A percentile compares a stretch with the other conserved stretches of the same genome.
These are phyloP conservation scores for Fissipunctia ypsillon DNA, from an alignment of 2,888 invertebrate species.

Conservation along the genomic window DNA sequence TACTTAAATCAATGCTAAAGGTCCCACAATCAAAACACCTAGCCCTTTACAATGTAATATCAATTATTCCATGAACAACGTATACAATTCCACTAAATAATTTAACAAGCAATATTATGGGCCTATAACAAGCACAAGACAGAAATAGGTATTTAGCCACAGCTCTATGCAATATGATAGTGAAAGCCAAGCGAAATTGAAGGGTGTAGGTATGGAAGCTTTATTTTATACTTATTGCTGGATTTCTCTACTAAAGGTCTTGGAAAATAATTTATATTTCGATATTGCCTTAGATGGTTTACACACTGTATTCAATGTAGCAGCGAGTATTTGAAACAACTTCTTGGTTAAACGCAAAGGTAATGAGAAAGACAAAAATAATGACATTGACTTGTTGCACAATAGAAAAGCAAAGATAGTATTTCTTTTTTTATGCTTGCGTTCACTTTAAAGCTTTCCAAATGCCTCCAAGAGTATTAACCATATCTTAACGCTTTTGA, in stretches of 20 bases:
- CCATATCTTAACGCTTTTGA: neutral
- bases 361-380: constrained; percentile 10
- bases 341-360: neutral
- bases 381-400: neutral
- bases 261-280: constrained; percentile 76
- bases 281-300: constrained; percentile 66
- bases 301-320: constrained; percentile 50
- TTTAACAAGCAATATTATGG: constrained; percentile 38
- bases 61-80: constrained; percentile 20
- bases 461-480: neutral
- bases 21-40: neutral
- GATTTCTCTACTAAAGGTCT: constrained; percentile 82
- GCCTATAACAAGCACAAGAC: constrained; percentile 49
- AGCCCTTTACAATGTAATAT: constrained; percentile 1
- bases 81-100: constrained; percentile 45
- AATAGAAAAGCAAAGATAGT: neutral
- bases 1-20: neutral
- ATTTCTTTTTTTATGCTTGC: neutral
- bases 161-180: constrained; percentile 80
- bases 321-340: neutral
- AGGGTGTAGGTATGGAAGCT: constrained; percentile 78
- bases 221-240: constrained; percentile 81
- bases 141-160: constrained; percentile 79
- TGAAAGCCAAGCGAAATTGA: constrained; percentile 84
- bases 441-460: constrained; percentile 4